Evolutionary conservation across 2,888 invertebrate genomes (phyloP), one percentile per base, ranked within the genome.

Genomic region (Aproaerema taeniolella): DNA sequence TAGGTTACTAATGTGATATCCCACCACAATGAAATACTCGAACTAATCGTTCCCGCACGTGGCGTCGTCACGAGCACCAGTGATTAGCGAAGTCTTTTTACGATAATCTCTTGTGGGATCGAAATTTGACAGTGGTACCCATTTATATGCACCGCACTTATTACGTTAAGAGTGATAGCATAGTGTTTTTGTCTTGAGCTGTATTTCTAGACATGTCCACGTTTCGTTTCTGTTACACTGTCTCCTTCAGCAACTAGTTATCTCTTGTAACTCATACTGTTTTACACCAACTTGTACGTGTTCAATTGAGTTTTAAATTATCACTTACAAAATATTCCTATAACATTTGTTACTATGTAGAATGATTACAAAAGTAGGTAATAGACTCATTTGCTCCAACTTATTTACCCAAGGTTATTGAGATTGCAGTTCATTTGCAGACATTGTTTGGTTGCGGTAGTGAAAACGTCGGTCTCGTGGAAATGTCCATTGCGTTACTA

Each of bases 71-170:
- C 44, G 41, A 41, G 29, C 2, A n/a, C 4, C 17, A 33, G 42
- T 39, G 40, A 51, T 52, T 58, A 52, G 37, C 39, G 55, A 57
- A 52, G 54, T 58, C 50, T 31, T 45, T 3, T 28, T 3, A 10
- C n/a, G 17, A 16, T 16, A 32, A 32, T 32, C 17, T 32, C n/a
- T n/a, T n/a, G n/a, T 28, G 3, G 28, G 10, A 28, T 28, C n/a
- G 28, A 9, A 9, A 6, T 28, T 28, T 7, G 20, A 20, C 20
- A n/a, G n/a, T n/a, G n/a, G n/a, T n/a, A n/a, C n/a, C n/a, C n/a
- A n/a, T n/a, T n/a, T n/a, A n/a, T n/a, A n/a, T n/a, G n/a, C n/a
- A n/a, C n/a, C n/a, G n/a, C n/a, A n/a, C n/a, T n/a, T n/a, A n/a
- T n/a, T n/a, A n/a, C n/a, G n/a, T n/a, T n/a, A n/a, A n/a, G n/a